These are phyloP conservation scores for Dendroctonus ponderosae DNA, from an alignment of 1,140 invertebrate genomes.

Conservation along the genomic window DNA sequence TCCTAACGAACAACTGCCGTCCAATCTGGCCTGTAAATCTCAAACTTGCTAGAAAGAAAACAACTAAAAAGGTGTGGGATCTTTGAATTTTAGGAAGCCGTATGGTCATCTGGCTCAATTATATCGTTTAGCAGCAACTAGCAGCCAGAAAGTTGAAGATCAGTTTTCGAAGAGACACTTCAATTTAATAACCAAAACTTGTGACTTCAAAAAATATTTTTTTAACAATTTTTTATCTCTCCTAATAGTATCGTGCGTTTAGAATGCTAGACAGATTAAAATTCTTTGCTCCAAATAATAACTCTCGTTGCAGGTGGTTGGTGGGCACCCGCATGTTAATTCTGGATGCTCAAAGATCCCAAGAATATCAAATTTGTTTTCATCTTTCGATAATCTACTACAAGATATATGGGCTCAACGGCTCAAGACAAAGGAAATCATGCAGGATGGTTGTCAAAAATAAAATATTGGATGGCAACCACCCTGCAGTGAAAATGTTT, in stretches of 20 bases:
- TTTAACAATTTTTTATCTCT: too few relatives aligned
- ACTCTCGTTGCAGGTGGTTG: not conserved
- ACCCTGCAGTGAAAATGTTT: conserved; percentile 1
- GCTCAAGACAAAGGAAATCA: not conserved
- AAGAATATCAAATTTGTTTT: conserved; percentile 3
- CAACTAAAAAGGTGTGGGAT: conserved; percentile 10
- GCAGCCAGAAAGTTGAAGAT: too few relatives aligned
- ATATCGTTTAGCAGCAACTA: too few relatives aligned
- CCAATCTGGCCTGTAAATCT: conserved; percentile 29
- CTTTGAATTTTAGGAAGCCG: conserved; percentile 11
- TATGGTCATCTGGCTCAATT: conserved; percentile 3
- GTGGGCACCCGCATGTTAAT: not conserved
- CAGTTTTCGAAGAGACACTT: too few relatives aligned
- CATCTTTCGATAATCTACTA: not conserved
- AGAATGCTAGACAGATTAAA: too few relatives aligned
- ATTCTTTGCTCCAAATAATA: too few relatives aligned
- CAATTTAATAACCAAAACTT: too few relatives aligned
- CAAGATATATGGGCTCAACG: not conserved
- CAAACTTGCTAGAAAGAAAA: conserved; percentile 6
- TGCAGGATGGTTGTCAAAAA: not conserved
- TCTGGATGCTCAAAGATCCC: not conserved
- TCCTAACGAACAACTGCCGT: conserved; percentile 26
- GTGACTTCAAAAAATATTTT: too few relatives aligned
- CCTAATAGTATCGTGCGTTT: too few relatives aligned
- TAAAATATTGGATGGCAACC: not conserved